phyloP scores from a whole-genome alignment of 2,797 vertebrate genomes.

The Dendrocincla fuliginosa region DNA sequence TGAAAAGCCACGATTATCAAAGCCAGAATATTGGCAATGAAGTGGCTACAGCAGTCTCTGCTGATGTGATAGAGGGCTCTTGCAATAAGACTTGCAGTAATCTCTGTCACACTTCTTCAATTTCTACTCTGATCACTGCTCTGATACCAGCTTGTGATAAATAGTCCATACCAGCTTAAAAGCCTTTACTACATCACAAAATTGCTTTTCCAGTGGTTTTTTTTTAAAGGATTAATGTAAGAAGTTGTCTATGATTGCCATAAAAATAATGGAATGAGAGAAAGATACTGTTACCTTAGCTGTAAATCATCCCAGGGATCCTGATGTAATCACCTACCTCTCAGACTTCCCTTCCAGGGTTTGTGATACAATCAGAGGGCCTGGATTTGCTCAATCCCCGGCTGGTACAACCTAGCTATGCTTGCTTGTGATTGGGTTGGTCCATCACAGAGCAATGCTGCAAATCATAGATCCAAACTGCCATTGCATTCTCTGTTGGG shows the following conservation, averaged over 20 bases:
- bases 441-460: not conserved
- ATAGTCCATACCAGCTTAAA: not conserved
- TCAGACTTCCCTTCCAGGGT: not conserved
- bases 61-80: not conserved
- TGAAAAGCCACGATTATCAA: not conserved
- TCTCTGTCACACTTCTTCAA: not conserved
- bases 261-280: slow-evolving; percentile 10
- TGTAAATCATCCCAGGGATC: not conserved
- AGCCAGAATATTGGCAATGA: not conserved
- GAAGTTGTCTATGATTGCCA: not conserved
- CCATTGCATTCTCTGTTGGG: not conserved
- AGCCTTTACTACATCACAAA: not conserved
- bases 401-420: not conserved
- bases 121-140: not conserved
- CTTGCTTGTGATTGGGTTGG: not conserved
- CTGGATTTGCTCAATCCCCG: not conserved
- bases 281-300: not conserved
- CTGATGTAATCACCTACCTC: not conserved
- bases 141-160: not conserved
- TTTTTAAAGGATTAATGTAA: not conserved
- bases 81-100: not conserved
- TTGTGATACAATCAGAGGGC: not conserved
- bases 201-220: not conserved
- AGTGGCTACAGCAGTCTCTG: not conserved
- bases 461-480: not conserved